Percentiles rank a stretch among this genome's conserved stretches.
phyloP scores from a whole-genome alignment of 2,888 invertebrate species.

The Noctua pronuba region DNA sequence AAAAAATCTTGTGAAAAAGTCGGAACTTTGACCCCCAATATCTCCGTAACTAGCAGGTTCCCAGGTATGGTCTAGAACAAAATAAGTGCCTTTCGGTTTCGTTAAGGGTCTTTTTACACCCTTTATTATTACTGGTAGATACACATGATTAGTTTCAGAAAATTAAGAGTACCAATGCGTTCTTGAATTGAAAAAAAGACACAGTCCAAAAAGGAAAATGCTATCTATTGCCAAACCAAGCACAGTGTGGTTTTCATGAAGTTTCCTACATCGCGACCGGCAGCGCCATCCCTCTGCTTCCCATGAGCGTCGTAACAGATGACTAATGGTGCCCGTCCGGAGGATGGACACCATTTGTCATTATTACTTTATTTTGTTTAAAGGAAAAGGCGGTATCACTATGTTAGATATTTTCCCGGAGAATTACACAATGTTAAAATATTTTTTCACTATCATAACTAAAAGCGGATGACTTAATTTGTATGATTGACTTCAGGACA shows the following conservation, averaged over 20 bases:
- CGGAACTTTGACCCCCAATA: too few species aligned
- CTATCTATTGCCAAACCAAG: neutral
- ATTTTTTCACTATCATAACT: neutral
- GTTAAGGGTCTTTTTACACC: too few species aligned
- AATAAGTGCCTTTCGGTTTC: too few species aligned
- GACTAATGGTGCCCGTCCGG: constrained; percentile 14
- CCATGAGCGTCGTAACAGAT: constrained; percentile 29
- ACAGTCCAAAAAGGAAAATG: neutral
- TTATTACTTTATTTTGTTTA: constrained; percentile 47
- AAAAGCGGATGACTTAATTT: neutral
- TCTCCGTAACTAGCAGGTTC: too few species aligned
- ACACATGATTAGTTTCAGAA: neutral
- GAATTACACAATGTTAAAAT: neutral
- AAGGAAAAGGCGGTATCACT: neutral
- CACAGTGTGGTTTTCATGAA: constrained; percentile 1
- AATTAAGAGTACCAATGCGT: neutral
- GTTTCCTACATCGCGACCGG: neutral
- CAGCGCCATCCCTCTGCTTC: constrained; percentile 1
- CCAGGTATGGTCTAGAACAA: too few species aligned
- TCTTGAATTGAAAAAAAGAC: neutral
- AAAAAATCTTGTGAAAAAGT: too few species aligned
- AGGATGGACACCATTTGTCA: constrained; percentile 30
- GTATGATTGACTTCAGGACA: too few species aligned
- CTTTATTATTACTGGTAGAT: too few species aligned
- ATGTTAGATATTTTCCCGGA: neutral